Base-by-base conservation (phyloP, 2,797 vertebrate genomes). In the Balearica regulorum region DNA sequence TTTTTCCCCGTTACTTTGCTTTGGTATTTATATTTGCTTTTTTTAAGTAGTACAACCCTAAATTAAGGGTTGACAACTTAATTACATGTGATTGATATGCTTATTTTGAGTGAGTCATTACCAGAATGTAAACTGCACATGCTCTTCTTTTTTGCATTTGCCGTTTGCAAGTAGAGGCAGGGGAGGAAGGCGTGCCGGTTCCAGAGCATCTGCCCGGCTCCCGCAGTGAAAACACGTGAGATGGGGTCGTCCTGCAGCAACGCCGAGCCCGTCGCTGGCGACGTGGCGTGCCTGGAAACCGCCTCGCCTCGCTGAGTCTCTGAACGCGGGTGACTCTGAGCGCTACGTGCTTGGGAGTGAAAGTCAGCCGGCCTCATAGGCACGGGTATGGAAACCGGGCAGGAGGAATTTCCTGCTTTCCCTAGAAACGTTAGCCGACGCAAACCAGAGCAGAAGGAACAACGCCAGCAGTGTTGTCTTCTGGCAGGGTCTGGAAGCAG, bases 21-120 rank as follows among this genome's bases (percentile, higher is more conserved):
- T 96, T 89, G 44, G 80, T 97, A 95, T 97, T 95, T 97, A 93
- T 65, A 90, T 97, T 96, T 97, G 37, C 53, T 64, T 76, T 73
- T 91, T 81, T 69, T 37, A 58, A 85, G 66, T 48, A 91, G 73
- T 94, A 35, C 62, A 96, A 91, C 96, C 89, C 81, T 88, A 94
- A 97, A 97, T 97, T 96, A 96, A 94, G 86, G 93, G 88, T 66
- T 97, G 96, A 95, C 97, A 97, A 51, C 51, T 96, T 97, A 97
- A 98, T 98, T 97, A 94, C 68, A 79, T 13, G 68, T 97, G 97
- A 97, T 96, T 97, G 96, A 98, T 97, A 93, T 20, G 39, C 71
- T 90, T 97, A 89, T 93, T 97, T 96, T 83, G 65, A 87, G 84
- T 61, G 83, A 98, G 89, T 94, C 46, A 55, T 77, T 83, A 84